phyloP scores from a whole-genome alignment of 1,140 invertebrate species.

The Tribolium madens region DNA sequence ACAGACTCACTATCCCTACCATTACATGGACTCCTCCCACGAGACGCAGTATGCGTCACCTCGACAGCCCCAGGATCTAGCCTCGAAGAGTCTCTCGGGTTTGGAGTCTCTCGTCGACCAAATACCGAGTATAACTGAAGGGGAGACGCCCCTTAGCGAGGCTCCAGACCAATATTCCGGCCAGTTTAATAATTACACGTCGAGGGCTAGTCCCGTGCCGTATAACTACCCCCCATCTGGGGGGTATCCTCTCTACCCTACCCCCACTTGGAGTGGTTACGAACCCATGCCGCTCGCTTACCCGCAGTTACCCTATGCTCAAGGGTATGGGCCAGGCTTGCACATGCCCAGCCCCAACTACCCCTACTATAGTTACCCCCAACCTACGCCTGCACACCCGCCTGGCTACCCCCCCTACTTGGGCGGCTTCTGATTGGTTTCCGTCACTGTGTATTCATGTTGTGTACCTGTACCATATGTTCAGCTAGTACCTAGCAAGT shows the following conservation, averaged over 20 bases:
- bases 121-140: constrained; percentile 88
- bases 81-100: constrained; percentile 88
- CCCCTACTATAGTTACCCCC: constrained; percentile 67
- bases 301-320: constrained; percentile 64
- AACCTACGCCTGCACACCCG: constrained; percentile 66
- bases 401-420: constrained; percentile 68
- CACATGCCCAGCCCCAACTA: constrained; percentile 71
- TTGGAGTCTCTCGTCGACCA: constrained; percentile 91
- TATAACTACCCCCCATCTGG: constrained; percentile 63
- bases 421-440: constrained; percentile 71
- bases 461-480: constrained; percentile 67
- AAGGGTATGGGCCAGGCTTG: constrained; percentile 66
- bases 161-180: constrained; percentile 60
- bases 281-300: constrained; percentile 63
- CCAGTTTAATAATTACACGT: constrained; percentile 60
- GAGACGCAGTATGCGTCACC: constrained; percentile 63
- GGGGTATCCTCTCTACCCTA: constrained; percentile 63
- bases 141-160: constrained; percentile 64
- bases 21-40: constrained; percentile 57
- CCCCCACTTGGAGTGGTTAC: constrained; percentile 64
- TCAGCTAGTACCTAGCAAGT: constrained; percentile 67
- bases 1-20: constrained; percentile 61
- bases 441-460: constrained; percentile 66
- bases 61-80: constrained; percentile 77
- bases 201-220: constrained; percentile 62